Base-by-base conservation (phyloP, 2,113 vertebrate genomes). In the Cynopterus brachyotis region DNA sequence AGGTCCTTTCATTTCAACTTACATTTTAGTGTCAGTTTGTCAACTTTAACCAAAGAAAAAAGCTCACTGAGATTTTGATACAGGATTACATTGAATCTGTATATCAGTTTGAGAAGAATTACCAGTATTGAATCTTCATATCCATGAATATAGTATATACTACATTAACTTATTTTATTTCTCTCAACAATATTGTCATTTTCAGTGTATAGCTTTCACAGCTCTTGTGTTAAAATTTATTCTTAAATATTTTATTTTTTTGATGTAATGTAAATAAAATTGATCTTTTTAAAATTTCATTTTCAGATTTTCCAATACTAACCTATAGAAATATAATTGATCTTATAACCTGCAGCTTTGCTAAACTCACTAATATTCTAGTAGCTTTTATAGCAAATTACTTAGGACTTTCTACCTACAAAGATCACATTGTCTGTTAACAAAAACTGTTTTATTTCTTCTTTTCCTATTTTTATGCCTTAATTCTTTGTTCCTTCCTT, bases 171-270 rank as follows among this genome's bases (percentile, higher is more conserved):
- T 57, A 57, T 88, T 80, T 60, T 72, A 40, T 57, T 93, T 86
- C 28, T 75, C 17, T 86, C 35, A 85, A n/a, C 11, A 79, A 50
- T 2, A 88, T 60, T 92, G 2, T 47, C 94, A 40, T 73, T 92
- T 89, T 92, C 9, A 62, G 32, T 59, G 28, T 73, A 45, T 1
- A 55, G 40, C 19, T 89, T 47, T 95, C 59, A 45, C 0, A 75
- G 55, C 19, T 86, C 16, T 67, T 40, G 13, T 42, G 30, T 82
- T 86, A 81, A 82, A 67, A 78, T 62, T 92, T 79, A 91, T 73
- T 90, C 53, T 85, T 82, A 92, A 86, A 13, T 22, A 67, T 80
- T 70, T 92, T 70, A 67, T 80, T 75, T 72, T 78, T 86, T 86
- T 81, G 20, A 76, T 90, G 6, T 72, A 73, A 20, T 76, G 9